Evolutionary conservation across 2,888 invertebrate genomes (phyloP), one percentile per base, ranked within the genome.

Genomic region (Dasysyrphus tricinctus): DNA sequence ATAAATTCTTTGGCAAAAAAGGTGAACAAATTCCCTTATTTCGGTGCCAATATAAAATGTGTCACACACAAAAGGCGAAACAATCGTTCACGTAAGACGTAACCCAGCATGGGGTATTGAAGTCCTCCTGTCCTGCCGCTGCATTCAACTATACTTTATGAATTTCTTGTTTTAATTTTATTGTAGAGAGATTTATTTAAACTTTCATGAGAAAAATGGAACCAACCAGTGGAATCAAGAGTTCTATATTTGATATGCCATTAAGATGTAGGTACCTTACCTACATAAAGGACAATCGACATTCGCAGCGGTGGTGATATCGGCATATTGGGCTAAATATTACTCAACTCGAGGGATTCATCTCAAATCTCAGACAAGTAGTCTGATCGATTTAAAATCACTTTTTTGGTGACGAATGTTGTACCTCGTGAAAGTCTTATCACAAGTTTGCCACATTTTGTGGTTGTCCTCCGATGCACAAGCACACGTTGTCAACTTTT

Each of bases 1-100:
- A 42, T 3, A 44, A n/a, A 7, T 8, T n/a, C 2, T 44, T 44
- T 8, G 6, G 16, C 47, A 47, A 16, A 16, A 47, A 16, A 16
- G 16, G 47, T 47, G 7, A 19, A 16, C 47, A 47, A 47, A 44
- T 16, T 47, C 3, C 16, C 16, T 47, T 16, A 16, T 47, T 47
- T 47, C 4, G 44, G n/a, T n/a, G 44, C 44, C n/a, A 44, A 44
- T n/a, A 47, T 47, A 47, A 47, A 47, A 47, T 47, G 16, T 47
- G 16, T 47, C 47, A 47, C 3, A 47, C 3, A 47, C 47, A 47
- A 47, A 47, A 47, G 16, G 8, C 9, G 47, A 47, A 47, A 47
- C 16, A 47, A 47, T 16, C 5, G 16, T 47, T 47, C 3, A n/a
- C 44, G n/a, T 44, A 44, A 44, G 44, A 47, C 47, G 47, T 47